Conservation (phyloP, 2,113 vertebrate genomes). For the Malurus melanocephalus region DNA sequence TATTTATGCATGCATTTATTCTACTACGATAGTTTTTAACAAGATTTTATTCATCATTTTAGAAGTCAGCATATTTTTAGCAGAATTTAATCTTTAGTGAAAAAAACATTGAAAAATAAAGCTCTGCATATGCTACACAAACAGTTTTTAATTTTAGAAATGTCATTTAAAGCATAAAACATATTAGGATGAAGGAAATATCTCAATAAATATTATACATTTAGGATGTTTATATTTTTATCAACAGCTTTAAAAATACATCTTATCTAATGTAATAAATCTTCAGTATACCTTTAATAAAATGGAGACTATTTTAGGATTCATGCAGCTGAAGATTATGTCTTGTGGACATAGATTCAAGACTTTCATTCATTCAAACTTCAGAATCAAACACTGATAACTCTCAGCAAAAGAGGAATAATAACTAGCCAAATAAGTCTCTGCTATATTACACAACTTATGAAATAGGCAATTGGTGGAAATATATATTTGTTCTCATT, state of each 20-base stretch:
- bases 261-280: background rate
- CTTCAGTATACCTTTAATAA: background rate
- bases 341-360: background rate
- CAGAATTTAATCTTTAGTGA: background rate
- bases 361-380: background rate
- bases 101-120: background rate
- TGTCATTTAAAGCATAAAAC: background rate
- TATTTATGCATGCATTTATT: background rate
- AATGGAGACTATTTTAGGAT: background rate
- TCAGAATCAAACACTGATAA: background rate
- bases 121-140: background rate
- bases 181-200: background rate
- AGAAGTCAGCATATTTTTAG: background rate
- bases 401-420: background rate
- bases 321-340: background rate
- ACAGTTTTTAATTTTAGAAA: background rate
- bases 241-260: background rate
- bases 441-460: background rate
- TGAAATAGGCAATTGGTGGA: background rate
- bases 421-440: background rate
- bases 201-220: background rate
- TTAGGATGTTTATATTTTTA: background rate
- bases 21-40: background rate
- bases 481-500: background rate
- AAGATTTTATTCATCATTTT: background rate